Evolutionary conservation across 2,888 invertebrate genomes (phyloP), one percentile per base, ranked within the genome.

Genomic region (Xanthia icteritia): DNA sequence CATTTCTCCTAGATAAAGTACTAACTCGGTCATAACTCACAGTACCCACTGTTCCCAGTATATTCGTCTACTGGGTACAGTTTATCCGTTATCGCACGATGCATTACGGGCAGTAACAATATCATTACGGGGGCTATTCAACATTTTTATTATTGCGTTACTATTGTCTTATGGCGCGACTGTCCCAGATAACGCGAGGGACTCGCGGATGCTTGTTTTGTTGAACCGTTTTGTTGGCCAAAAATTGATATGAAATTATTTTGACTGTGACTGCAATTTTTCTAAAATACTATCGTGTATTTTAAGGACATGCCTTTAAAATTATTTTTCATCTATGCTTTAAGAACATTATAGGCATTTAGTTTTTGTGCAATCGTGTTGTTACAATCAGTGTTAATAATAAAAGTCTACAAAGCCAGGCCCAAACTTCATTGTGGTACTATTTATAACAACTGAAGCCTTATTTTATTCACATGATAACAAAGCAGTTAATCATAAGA

Each of bases 121-220:
- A 96, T 96, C 95, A 95, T 96, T 96, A 96, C 95, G 92, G 90
- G 93, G 94, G 96, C 97, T 95, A 97, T 97, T 97, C 96, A 97
- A 96, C 97, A 97, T 97, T 97, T 97, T 97, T 97, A 97, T 96
- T 96, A 97, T 97, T 97, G 95, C 94, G 91, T 95, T 96, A 96
- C 96, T 96, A 96, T 96, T 96, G 96, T 96, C 96, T 96, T 96
- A 96, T 95, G 95, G 95, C 96, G 94, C 95, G 94, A 94, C 96
- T 93, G 90, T 91, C 83, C 79, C 89, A 94, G 96, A 96, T 96
- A 96, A 95, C 94, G 77, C 45, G 13, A 2, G 88, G 31, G 88
- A 94, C 92, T 93, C 88, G 95, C 88, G 5, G 91, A 0, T 15
- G 1, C 6, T 0, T 13, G 74, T 54, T 51, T 82, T 73, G 64